Conservation (phyloP, 2,113 vertebrate species). For the Heterochromis multidens region DNA sequence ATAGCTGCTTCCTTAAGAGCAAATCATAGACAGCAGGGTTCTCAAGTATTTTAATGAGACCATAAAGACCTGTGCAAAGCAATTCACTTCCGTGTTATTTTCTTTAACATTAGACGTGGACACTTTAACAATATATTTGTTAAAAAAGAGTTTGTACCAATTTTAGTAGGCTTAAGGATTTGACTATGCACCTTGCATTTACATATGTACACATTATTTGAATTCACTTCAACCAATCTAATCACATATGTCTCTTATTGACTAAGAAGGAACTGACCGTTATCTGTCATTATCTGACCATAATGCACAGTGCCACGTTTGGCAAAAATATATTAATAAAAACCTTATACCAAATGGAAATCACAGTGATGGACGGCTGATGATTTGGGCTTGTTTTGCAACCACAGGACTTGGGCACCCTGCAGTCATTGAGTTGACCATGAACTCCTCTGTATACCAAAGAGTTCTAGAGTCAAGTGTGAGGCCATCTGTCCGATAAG, state of each 20-base stretch:
- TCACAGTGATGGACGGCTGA: background rate
- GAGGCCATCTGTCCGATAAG: background rate
- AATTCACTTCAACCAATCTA: background rate
- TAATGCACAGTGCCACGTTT: background rate
- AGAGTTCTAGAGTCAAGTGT: background rate
- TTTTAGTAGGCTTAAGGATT: background rate
- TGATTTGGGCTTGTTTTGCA: background rate
- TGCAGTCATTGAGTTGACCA: background rate
- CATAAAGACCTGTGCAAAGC: background rate
- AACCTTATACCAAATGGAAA: background rate
- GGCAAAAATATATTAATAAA: background rate
- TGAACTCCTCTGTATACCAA: background rate
- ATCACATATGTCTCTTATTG: background rate
- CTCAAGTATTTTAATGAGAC: background rate
- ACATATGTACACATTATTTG: background rate
- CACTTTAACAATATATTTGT: background rate
- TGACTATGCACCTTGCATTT: background rate
- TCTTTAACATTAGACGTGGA: background rate
- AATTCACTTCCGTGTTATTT: background rate
- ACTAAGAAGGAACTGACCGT: background rate
- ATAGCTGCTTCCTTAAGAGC: background rate
- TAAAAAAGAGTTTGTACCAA: background rate
- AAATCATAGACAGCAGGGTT: background rate
- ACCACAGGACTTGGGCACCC: background rate
- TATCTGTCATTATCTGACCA: background rate